Percentiles rank a stretch among this genome's conserved stretches.
Evolutionary conservation across 2,113 vertebrate species (phyloP).

Genomic region (Marcusenius ussheri): DNA sequence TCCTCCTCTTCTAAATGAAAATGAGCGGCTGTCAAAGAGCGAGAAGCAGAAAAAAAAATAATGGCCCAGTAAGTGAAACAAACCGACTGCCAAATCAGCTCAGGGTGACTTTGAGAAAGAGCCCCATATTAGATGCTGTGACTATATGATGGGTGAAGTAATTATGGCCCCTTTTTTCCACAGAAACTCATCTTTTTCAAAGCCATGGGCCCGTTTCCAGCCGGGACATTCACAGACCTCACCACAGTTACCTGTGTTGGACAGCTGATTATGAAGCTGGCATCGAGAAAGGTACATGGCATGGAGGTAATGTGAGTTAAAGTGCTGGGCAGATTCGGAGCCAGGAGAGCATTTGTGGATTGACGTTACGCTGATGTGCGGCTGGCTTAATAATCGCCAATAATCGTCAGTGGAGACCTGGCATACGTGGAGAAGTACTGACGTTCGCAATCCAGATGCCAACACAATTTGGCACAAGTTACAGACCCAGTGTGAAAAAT

Average conservation of each 20-base stretch:
- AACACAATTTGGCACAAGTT: not conserved
- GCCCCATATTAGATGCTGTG: slow-evolving; percentile 11
- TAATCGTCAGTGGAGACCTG: not conserved
- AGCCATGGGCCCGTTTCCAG: not conserved
- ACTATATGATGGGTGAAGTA: slow-evolving; percentile 20
- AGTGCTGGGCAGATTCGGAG: not conserved
- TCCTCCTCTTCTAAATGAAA: slow-evolving; percentile 21
- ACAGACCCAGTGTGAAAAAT: not conserved
- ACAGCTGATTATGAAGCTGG: not conserved
- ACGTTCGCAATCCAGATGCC: not conserved
- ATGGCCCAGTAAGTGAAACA: slow-evolving; percentile 51
- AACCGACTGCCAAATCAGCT: slow-evolving; percentile 48
- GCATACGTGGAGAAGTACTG: not conserved
- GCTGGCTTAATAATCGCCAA: not conserved
- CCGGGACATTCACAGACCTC: not conserved
- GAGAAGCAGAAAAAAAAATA: slow-evolving; percentile 20
- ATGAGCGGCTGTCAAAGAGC: slow-evolving; percentile 26
- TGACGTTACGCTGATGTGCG: not conserved
- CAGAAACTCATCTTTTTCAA: slow-evolving; percentile 1
- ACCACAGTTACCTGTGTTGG: not conserved
- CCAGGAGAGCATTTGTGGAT: not conserved
- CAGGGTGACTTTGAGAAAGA: slow-evolving; percentile 13
- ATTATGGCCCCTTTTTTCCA: slow-evolving; percentile 4
- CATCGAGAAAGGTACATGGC: not conserved
- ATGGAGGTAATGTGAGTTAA: not conserved